These are phyloP conservation scores for Paramisgurnus dabryanus DNA, from an alignment of 2,113 vertebrate species.

Conservation along the genomic window DNA sequence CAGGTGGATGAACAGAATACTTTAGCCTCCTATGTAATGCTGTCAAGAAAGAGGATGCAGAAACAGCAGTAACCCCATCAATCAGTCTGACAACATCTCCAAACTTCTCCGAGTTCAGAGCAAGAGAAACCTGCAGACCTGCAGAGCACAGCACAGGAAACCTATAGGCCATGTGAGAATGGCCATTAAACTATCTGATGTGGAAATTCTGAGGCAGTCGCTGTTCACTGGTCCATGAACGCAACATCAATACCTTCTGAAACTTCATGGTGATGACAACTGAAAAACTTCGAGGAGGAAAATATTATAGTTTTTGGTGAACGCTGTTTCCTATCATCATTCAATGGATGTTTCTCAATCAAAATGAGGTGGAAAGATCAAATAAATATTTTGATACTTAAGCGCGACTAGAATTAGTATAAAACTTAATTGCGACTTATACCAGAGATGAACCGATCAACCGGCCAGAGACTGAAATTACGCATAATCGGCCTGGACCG, in stretches of 20 bases:
- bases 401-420: too few species aligned
- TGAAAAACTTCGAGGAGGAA: background rate
- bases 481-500: too few species aligned
- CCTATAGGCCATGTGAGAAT: constrained; percentile 23
- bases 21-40: background rate
- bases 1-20: background rate
- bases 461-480: too few species aligned
- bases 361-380: background rate
- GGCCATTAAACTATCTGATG: constrained; percentile 27
- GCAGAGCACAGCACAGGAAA: constrained; percentile 17
- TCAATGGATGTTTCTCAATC: background rate
- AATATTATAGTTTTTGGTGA: background rate
- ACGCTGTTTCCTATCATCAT: constrained; percentile 2
- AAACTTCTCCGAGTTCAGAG: constrained; percentile 1
- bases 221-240: constrained; percentile 28
- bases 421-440: too few species aligned
- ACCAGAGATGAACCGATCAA: too few species aligned
- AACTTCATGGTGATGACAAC: background rate
- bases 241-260: constrained; percentile 9
- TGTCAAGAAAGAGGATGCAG: background rate
- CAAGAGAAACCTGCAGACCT: background rate
- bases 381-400: too few species aligned
- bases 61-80: background rate
- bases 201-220: background rate
- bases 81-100: background rate